Percentiles rank a stretch among this genome's conserved stretches.
These are phyloP conservation scores for Stramonita haemastoma DNA, from an alignment of 2,888 invertebrate species.

Conservation along the genomic window DNA sequence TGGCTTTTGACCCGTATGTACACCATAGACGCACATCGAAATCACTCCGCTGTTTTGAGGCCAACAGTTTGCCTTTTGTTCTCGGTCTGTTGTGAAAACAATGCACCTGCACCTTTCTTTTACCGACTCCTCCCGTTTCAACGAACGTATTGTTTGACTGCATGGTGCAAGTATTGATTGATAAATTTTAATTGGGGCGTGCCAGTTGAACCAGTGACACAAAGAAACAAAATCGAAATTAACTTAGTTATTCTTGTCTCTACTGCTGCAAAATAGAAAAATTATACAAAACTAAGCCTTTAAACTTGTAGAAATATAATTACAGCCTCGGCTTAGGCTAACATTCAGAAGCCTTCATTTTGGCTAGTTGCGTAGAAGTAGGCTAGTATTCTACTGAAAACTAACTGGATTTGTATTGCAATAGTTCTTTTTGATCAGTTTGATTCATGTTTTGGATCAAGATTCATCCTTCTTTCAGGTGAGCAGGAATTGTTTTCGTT, in stretches of 20 bases:
- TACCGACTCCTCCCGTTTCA: not conserved
- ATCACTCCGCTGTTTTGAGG: too few relatives aligned
- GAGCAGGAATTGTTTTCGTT: not conserved
- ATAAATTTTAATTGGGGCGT: not conserved
- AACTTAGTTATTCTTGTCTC: not conserved
- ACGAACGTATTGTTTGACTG: too few relatives aligned
- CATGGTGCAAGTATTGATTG: not conserved
- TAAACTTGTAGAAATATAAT: not conserved
- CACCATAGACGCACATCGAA: too few relatives aligned
- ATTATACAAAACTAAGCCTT: constrained; percentile 28
- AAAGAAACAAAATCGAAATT: not conserved
- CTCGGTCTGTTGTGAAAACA: not conserved
- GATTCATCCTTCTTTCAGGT: not conserved
- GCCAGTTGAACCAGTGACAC: not conserved
- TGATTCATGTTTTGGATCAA: not conserved
- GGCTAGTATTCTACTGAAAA: not conserved
- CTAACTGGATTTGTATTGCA: not conserved
- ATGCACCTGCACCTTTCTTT: not conserved
- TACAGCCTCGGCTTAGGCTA: constrained; percentile 3
- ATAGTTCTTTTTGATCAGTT: not conserved
- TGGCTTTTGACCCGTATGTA: too few relatives aligned
- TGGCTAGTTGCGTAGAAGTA: not conserved
- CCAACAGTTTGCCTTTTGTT: not conserved
- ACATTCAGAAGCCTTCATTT: too few relatives aligned
- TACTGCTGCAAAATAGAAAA: not conserved